Percentiles rank a stretch among this genome's conserved stretches.
These are phyloP conservation scores for Ptycholaimellus sp. DNA, from an alignment of 2,888 invertebrate species.

Conservation along the genomic window DNA sequence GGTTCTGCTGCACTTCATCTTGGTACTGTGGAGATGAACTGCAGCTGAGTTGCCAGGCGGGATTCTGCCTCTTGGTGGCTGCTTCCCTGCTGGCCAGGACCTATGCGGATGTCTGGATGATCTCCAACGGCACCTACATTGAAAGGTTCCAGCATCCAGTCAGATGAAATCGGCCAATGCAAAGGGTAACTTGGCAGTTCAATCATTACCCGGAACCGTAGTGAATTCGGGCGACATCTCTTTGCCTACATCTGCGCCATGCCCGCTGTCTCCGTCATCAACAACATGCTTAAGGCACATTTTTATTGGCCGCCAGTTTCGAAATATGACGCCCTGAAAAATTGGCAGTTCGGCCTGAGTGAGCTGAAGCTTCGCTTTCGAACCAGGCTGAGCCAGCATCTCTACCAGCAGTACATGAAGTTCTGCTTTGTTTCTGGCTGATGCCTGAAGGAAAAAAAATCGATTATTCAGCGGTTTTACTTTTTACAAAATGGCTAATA, in stretches of 20 bases:
- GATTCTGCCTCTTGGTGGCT: conserved; percentile 36
- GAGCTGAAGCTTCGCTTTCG: conserved; percentile 71
- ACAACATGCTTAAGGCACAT: conserved; percentile 67
- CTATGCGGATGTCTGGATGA: conserved; percentile 87
- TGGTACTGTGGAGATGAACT: no score
- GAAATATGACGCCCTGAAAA: conserved; percentile 4
- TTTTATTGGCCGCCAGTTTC: conserved; percentile 7
- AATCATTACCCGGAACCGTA: conserved; percentile 41
- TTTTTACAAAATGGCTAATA: conserved; percentile 81
- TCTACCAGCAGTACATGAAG: conserved; percentile 76
- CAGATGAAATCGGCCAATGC: neutral
- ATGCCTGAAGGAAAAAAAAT: no score
- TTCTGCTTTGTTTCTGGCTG: neutral
- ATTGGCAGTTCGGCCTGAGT: conserved; percentile 55
- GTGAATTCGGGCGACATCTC: conserved; percentile 48
- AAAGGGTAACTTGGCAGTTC: neutral
- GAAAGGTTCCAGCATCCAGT: conserved; percentile 42
- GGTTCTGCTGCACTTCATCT: no score
- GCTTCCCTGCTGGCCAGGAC: conserved; percentile 58
- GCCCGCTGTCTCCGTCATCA: conserved; percentile 76
- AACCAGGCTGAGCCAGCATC: conserved; percentile 57
- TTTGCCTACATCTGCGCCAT: conserved; percentile 54
- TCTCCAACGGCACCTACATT: conserved; percentile 68
- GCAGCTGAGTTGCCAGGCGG: conserved; percentile 2
- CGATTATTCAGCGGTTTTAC: conserved; percentile 55